Conservation (phyloP, 2,113 vertebrate species). For the Strigops habroptila region DNA sequence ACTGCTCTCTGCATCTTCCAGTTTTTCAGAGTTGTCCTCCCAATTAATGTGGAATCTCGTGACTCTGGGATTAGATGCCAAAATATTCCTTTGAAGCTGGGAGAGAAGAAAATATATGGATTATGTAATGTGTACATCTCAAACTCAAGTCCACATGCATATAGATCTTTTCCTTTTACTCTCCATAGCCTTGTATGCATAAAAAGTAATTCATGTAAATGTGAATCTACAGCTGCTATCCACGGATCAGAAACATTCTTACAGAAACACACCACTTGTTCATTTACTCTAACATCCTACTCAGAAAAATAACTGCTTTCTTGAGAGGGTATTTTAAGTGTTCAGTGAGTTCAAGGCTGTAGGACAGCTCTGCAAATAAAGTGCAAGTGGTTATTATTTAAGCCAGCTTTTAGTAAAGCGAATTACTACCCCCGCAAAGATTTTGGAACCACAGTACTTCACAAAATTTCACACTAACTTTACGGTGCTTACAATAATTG, state of each 20-base stretch:
- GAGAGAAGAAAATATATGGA: slow-evolving; percentile 37
- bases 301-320: not conserved
- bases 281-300: not conserved
- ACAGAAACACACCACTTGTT: not conserved
- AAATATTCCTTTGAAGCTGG: slow-evolving; percentile 84
- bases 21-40: slow-evolving; percentile 85
- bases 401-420: not conserved
- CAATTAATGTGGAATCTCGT: slow-evolving; percentile 86
- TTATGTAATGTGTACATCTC: not conserved
- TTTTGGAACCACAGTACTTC: not conserved
- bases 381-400: not conserved
- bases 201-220: not conserved
- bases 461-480: not conserved
- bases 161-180: not conserved
- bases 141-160: not conserved
- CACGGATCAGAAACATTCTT: not conserved
- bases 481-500: not conserved
- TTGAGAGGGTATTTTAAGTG: not conserved
- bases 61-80: slow-evolving; percentile 85
- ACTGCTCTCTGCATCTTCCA: slow-evolving; percentile 82
- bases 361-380: not conserved
- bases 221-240: not conserved
- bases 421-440: not conserved
- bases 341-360: not conserved
- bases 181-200: not conserved